phyloP scores from a whole-genome alignment of 2,888 invertebrate genomes.

The Stenchaetothrips biformis region DNA sequence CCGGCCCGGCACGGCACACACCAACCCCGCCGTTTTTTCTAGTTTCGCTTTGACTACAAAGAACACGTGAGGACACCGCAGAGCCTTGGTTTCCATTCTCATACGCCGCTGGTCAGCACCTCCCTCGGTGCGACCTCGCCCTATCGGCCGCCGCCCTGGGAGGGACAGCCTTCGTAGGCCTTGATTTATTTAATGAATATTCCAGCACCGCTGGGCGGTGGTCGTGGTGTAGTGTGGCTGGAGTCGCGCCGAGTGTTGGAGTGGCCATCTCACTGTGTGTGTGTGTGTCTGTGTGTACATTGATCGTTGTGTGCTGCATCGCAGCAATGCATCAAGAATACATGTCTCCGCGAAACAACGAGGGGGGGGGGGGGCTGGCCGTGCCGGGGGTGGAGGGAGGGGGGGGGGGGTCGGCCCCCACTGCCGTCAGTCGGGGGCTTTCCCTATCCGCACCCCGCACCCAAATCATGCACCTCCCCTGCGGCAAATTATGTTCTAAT shows the following conservation, averaged over 20 bases:
- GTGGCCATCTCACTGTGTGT: neutral
- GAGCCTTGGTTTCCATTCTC: no score
- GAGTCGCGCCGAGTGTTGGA: neutral
- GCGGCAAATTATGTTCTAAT: no score
- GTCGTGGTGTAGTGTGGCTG: neutral
- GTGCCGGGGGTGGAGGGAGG: neutral
- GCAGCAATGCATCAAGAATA: constrained; percentile 15
- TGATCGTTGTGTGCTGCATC: neutral
- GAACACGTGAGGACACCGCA: no score
- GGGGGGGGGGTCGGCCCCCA: neutral
- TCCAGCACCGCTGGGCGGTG: neutral
- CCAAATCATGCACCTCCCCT: neutral
- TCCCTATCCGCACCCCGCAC: neutral
- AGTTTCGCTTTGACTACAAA: no score
- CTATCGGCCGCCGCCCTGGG: no score
- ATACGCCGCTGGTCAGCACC: no score
- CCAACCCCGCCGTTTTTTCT: no score
- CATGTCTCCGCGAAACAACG: neutral
- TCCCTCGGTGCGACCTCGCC: no score
- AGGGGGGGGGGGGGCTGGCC: neutral
- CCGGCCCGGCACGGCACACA: no score
- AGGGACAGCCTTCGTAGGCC: no score
- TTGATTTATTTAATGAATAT: neutral
- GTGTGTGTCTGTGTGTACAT: neutral
- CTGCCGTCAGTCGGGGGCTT: neutral